phyloP scores from a whole-genome alignment of 1,140 invertebrate genomes.

The Cherax destructor region DNA sequence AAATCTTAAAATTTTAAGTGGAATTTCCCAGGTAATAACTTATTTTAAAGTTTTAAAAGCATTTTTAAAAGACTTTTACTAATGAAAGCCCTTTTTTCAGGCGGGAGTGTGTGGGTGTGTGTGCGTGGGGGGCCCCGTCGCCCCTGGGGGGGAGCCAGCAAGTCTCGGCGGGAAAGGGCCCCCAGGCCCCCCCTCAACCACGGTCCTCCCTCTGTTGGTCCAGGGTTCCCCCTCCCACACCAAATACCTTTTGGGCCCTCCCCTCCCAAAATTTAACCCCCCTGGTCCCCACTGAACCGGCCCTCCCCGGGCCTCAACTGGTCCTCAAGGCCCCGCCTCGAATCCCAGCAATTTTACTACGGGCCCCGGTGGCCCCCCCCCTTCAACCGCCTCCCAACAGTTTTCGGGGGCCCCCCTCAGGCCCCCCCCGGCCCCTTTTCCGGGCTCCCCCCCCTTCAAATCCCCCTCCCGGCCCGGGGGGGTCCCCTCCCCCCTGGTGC shows the following conservation, averaged over 20 bases:
- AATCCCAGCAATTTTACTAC: slow-evolving; percentile 53
- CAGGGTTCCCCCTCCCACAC: slow-evolving; percentile 69
- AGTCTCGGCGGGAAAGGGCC: slow-evolving; percentile 71
- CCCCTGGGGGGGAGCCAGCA: slow-evolving; percentile 71
- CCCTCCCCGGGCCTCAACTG: slow-evolving; percentile 67
- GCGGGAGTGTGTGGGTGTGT: slow-evolving; percentile 67
- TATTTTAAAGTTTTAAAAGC: neutral
- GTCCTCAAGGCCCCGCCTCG: slow-evolving; percentile 53
- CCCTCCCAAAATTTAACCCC: slow-evolving; percentile 68
- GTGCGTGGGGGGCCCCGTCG: slow-evolving; percentile 67
- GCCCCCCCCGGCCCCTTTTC: slow-evolving; percentile 71
- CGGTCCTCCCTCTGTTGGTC: slow-evolving; percentile 70
- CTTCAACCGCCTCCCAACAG: slow-evolving; percentile 72
- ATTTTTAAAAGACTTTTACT: neutral
- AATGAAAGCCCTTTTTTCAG: neutral
- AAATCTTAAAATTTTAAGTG: no score
- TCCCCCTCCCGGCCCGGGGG: slow-evolving; percentile 72
- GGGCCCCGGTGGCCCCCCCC: slow-evolving; percentile 70
- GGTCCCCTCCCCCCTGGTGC: slow-evolving; percentile 67
- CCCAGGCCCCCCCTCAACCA: slow-evolving; percentile 69
- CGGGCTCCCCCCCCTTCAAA: slow-evolving; percentile 72
- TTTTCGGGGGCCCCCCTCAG: slow-evolving; percentile 71
- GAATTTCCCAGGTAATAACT: no score
- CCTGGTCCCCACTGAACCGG: slow-evolving; percentile 63
- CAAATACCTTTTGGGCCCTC: slow-evolving; percentile 67